A percentile compares a stretch with the other conserved stretches of the same genome.
phyloP scores from a whole-genome alignment of 2,888 invertebrate genomes.

The Ceraclea dissimilis region DNA sequence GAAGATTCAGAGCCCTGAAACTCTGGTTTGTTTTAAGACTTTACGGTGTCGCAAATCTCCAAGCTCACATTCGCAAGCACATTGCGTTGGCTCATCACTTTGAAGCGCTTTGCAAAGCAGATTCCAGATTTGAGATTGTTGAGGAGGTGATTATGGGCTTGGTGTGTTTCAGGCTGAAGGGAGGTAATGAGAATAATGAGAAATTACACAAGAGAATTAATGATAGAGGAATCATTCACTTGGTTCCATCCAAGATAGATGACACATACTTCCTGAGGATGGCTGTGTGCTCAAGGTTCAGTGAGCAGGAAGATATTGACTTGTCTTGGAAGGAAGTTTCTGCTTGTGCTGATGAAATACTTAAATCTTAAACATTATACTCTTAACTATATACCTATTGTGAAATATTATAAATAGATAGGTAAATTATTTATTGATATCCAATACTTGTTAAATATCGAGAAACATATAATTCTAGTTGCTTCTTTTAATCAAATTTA shows the following conservation, averaged over 20 bases:
- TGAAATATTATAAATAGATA: no score
- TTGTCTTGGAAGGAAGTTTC: conserved; percentile 83
- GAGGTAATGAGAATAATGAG: conserved; percentile 76
- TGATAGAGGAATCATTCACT: conserved; percentile 82
- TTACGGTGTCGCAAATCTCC: conserved; percentile 83
- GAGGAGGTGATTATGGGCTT: conserved; percentile 89
- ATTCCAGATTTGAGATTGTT: conserved; percentile 82
- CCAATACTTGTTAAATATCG: not conserved
- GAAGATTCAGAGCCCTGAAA: conserved; percentile 87
- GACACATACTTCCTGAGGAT: conserved; percentile 81
- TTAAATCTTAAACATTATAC: conserved; percentile 32
- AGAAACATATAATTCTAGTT: not conserved
- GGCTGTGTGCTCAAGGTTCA: conserved; percentile 82
- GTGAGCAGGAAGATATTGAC: conserved; percentile 73
- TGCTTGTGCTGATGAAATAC: conserved; percentile 62
- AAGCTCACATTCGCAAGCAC: conserved; percentile 79
- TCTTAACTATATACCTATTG: no score
- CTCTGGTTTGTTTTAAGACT: conserved; percentile 91
- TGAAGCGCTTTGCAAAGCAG: conserved; percentile 64
- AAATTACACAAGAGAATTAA: conserved; percentile 75
- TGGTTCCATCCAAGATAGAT: conserved; percentile 84
- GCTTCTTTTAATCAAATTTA: no score
- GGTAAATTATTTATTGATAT: no score
- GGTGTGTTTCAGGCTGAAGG: conserved; percentile 92
- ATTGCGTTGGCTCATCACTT: conserved; percentile 82